Evolutionary conservation across 2,113 vertebrate genomes (phyloP), one percentile per base, ranked within the genome.

Genomic region (Peromyscus leucopus): DNA sequence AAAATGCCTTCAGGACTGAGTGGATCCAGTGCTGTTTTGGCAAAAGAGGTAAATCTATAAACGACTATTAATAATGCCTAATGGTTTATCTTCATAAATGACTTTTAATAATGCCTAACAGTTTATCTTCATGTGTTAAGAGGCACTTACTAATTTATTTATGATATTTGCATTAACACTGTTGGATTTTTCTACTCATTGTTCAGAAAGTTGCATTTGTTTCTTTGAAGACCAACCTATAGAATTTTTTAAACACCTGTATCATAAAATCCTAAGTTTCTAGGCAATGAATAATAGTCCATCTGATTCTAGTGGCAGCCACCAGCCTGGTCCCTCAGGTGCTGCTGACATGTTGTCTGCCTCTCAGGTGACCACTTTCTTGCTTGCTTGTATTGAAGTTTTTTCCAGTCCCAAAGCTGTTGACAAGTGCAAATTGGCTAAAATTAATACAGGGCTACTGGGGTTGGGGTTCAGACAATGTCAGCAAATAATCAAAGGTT

Each of bases 161-260:
- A 17, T 55, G 82, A 12, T 76, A 65, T 78, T 93, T 16, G 61
- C 9, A 93, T 69, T 31, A 91, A 5, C n/a, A 26, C 5, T 84
- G 22, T 96, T 90, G 33, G 31, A 7, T 96, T 89, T 86, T 94
- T 91, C 74, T 83, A 46, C 57, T 96, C n/a, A 69, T 59, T 95
- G 55, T 80, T 92, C 55, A 33, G 76, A 96, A 78, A 28, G 12
- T 69, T 95, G 51, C 26, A 17, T 76, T 82, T 83, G n/a, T 89
- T 83, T 95, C 55, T 90, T 80, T 94, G 61, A 90, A 94, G 79
- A 96, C 39, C 21, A 92, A 39, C n/a, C 36, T 83, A 39, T 92
- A 63, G 7, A 61, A 67, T 79, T 94, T 83, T 97, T 61, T 65
- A 24, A 55, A 83, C 69, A 57, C 57, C 48, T 80, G 33, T 19